Base-by-base conservation (phyloP, 1,140 invertebrate species). In the Himalopsyche phryganea region DNA sequence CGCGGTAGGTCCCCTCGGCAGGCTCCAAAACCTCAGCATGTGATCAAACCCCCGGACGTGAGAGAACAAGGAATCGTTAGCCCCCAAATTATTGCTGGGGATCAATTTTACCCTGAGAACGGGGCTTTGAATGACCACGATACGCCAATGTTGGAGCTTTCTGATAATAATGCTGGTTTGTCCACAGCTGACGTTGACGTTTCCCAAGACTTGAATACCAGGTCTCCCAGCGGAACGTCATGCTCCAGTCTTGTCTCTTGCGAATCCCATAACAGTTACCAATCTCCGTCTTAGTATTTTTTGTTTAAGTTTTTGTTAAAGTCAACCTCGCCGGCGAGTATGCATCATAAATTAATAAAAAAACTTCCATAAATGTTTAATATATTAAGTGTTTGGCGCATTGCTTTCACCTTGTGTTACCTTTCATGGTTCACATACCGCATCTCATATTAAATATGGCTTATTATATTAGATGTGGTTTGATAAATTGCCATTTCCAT, bases 101-200 rank as follows among this genome's bases (percentile, higher is more conserved):
- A 63, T 40, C 61, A 63, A 48, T 41, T 54, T 23, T 63, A 63
- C 45, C 61, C 61, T 6, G 61, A 63, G 28, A 35, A 42, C 20
- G 49, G 36, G 11, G 11, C 47, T 0, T 15, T 38, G 9, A 36
- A 40, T 9, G 61, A 63, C 40, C 52, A 56, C 9, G 61, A 63
- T 17, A 59, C 61, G 9, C 55, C 61, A 1, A 63, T 63, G 61
- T 41, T 63, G 20, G 61, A 63, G 41, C 46, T 63, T 9, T 58
- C 56, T 9, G 61, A 63, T 44, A 63, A 59, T 38, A 63, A 63
- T 45, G 40, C 45, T n/a, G 33, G 38, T 18, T 9, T 28, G 9
- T 45, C 41, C 15, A 46, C 51, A 6, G 55, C 61, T 1, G 55
- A 50, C 17, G 42, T 41, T 2, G 60, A 62, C 19, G 58, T 58